phyloP scores from a whole-genome alignment of 2,888 invertebrate genomes.

The Carabus problematicus region DNA sequence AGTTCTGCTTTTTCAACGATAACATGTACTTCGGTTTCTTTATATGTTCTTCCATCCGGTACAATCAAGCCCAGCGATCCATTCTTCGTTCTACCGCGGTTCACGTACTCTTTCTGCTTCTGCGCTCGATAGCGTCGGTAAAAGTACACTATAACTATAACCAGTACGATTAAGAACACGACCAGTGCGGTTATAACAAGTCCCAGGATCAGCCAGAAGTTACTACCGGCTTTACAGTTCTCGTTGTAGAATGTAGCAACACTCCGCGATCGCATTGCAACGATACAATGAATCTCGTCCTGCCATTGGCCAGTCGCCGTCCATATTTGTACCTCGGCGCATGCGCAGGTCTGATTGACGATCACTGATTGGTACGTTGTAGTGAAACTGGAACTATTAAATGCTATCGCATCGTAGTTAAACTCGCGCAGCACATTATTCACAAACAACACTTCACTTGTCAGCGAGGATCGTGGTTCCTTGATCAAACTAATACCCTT shows the following conservation, averaged over 20 bases:
- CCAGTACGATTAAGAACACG: slow-evolving; percentile 58
- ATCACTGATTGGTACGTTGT: slow-evolving; percentile 67
- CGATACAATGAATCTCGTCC: slow-evolving; percentile 53
- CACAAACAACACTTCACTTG: slow-evolving; percentile 67
- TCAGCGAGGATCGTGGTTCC: slow-evolving; percentile 59
- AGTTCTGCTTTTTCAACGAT: slow-evolving; percentile 85
- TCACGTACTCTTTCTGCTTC: slow-evolving; percentile 57
- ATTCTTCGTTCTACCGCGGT: slow-evolving; percentile 56
- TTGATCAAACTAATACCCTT: slow-evolving; percentile 64
- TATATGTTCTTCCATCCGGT: slow-evolving; percentile 82
- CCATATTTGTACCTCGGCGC: slow-evolving; percentile 53
- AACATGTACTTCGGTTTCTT: slow-evolving; percentile 86
- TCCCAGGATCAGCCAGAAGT: slow-evolving; percentile 54
- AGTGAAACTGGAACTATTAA: slow-evolving; percentile 65
- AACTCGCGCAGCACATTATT: slow-evolving; percentile 68
- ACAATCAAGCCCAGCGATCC: slow-evolving; percentile 72
- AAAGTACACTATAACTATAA: slow-evolving; percentile 57
- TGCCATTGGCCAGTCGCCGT: slow-evolving; percentile 49
- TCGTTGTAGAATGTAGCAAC: slow-evolving; percentile 49
- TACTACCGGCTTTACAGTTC: slow-evolving; percentile 45
- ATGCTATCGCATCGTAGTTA: slow-evolving; percentile 65
- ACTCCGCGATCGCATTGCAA: slow-evolving; percentile 50
- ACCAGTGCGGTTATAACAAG: slow-evolving; percentile 58
- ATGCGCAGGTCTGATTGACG: slow-evolving; percentile 67
- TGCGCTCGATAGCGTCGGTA: slow-evolving; percentile 56